These are phyloP conservation scores for Cricetomys ansorgei DNA, from an alignment of 2,113 vertebrate genomes.

Conservation along the genomic window DNA sequence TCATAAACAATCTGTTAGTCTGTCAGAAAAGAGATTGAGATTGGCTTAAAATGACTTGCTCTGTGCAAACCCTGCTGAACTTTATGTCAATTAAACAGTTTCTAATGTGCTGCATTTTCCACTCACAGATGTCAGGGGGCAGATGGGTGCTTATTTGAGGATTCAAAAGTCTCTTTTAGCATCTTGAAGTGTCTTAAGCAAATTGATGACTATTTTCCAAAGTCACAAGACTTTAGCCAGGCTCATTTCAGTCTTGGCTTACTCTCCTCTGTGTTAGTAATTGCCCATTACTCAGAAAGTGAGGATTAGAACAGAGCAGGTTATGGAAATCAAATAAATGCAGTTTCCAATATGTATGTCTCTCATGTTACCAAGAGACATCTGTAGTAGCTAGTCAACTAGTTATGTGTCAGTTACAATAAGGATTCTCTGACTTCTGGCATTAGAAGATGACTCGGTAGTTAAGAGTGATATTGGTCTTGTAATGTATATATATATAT, in stretches of 20 bases:
- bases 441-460: not conserved
- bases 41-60: slow-evolving; percentile 30
- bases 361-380: not conserved
- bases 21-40: slow-evolving; percentile 37
- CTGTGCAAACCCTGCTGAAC: not conserved
- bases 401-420: not conserved
- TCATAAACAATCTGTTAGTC: slow-evolving; percentile 22
- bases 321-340: not conserved
- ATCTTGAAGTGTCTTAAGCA: not conserved
- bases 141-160: not conserved
- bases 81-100: slow-evolving; percentile 29
- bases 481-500: too few relatives aligned
- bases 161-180: not conserved
- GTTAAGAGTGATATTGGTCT: not conserved
- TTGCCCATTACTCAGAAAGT: not conserved
- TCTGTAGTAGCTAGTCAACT: not conserved
- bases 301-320: not conserved
- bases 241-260: not conserved
- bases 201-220: not conserved
- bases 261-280: not conserved
- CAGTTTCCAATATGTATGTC: not conserved
- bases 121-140: not conserved
- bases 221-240: not conserved
- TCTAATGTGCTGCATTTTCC: not conserved
- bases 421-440: not conserved